phyloP scores from a whole-genome alignment of 2,113 vertebrate species.

The Pterocles burchelli region DNA sequence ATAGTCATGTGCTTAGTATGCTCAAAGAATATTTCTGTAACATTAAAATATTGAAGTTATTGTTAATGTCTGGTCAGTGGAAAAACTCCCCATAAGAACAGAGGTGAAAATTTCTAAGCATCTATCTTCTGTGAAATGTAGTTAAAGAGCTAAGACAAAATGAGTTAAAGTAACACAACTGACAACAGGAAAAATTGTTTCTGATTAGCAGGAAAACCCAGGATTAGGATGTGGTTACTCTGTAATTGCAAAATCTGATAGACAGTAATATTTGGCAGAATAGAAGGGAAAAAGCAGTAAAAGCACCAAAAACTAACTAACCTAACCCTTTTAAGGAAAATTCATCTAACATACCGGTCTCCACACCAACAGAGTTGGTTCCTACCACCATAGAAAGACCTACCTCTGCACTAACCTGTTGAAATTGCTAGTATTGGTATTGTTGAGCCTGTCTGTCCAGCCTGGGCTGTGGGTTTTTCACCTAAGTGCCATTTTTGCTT shows the following conservation, averaged over 20 bases:
- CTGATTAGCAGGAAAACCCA: conserved; percentile 38
- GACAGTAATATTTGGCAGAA: background rate
- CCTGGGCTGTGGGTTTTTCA: background rate
- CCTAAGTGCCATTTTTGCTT: rapidly evolving
- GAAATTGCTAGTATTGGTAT: background rate
- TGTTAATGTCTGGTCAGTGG: background rate
- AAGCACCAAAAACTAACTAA: background rate
- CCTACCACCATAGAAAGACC: background rate
- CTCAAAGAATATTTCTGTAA: conserved; percentile 2
- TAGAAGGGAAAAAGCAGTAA: background rate
- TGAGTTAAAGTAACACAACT: background rate
- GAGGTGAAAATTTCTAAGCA: background rate
- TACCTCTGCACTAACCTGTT: background rate
- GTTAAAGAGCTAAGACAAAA: conserved; percentile 37
- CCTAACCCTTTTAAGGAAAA: background rate
- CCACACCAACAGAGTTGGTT: background rate
- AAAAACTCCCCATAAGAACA: background rate
- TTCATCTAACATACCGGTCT: background rate
- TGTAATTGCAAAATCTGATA: conserved; percentile 38
- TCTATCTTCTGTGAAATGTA: background rate
- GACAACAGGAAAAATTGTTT: background rate
- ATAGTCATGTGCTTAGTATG: background rate
- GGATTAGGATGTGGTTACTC: conserved; percentile 38
- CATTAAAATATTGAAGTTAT: background rate
- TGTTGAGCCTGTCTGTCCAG: background rate